phyloP scores from a whole-genome alignment of 37 sponge, comb jelly and placozoan species.

The Haliclona indistincta region DNA sequence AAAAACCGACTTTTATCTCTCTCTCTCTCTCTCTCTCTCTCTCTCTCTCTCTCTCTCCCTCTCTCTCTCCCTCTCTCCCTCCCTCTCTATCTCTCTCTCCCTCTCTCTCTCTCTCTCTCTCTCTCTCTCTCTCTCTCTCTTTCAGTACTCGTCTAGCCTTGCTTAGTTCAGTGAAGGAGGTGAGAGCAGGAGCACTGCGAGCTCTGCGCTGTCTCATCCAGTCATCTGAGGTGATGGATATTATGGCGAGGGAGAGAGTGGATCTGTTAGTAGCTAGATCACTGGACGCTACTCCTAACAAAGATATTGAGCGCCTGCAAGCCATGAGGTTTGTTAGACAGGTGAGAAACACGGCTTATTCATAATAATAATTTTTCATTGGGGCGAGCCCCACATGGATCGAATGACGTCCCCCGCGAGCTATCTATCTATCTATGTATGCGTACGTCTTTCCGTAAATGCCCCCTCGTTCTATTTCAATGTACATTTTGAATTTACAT shows the following conservation, averaged over 20 bases:
- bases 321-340: slow-evolving; percentile 79
- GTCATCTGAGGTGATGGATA: slow-evolving; percentile 38
- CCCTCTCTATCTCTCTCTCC: slow-evolving; percentile 34
- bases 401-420: too few relatives aligned
- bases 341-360: too few relatives aligned
- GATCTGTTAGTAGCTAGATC: slow-evolving; percentile 66
- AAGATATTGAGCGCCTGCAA: slow-evolving; percentile 80
- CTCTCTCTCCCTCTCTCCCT: background rate
- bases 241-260: slow-evolving; percentile 48
- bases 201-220: slow-evolving; percentile 68
- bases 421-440: too few relatives aligned
- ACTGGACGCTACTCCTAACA: slow-evolving; percentile 48
- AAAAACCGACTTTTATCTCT: too few relatives aligned
- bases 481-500: too few relatives aligned
- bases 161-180: slow-evolving; percentile 54
- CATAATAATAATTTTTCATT: too few relatives aligned
- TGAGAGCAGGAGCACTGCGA: slow-evolving; percentile 66
- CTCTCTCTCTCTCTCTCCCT: slow-evolving; percentile 25
- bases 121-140: slow-evolving; percentile 1
- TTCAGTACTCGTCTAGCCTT: slow-evolving; percentile 57
- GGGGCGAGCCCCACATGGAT: too few relatives aligned
- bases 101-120: slow-evolving; percentile 49
- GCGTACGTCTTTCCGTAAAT: too few relatives aligned
- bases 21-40: slow-evolving; percentile 16
- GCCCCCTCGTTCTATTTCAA: too few relatives aligned